These are phyloP conservation scores for Aquatica leii DNA, from an alignment of 2,888 invertebrate species.

Conservation along the genomic window DNA sequence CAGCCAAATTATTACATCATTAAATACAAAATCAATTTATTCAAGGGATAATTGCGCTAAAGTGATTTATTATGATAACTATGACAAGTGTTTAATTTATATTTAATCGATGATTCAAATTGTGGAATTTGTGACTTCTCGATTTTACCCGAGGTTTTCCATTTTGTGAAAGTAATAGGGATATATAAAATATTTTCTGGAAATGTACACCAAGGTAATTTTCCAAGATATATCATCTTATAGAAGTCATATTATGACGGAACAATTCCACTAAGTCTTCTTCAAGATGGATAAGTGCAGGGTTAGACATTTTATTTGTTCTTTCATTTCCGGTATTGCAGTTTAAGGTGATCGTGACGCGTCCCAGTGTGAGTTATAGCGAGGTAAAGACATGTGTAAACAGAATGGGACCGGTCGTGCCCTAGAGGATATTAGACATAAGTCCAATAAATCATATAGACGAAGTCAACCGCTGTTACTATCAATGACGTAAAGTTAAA, in stretches of 20 bases:
- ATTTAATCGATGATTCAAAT: too few relatives aligned
- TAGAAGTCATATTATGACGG: constrained; percentile 36
- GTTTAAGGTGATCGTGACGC: constrained; percentile 52
- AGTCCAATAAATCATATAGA: constrained; percentile 53
- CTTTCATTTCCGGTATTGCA: constrained; percentile 47
- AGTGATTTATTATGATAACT: too few relatives aligned
- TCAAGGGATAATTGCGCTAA: too few relatives aligned
- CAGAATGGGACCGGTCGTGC: constrained; percentile 47
- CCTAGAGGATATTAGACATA: constrained; percentile 53
- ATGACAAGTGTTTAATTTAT: too few relatives aligned
- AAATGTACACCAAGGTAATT: constrained; percentile 21
- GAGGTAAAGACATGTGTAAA: constrained; percentile 55
- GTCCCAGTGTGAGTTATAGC: constrained; percentile 53
- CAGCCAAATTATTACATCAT: too few relatives aligned
- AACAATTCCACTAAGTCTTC: constrained; percentile 38
- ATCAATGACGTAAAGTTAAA: constrained; percentile 49
- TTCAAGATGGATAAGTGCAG: constrained; percentile 38
- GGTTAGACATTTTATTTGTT: constrained; percentile 44
- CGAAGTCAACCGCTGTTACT: constrained; percentile 48
- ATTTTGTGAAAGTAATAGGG: too few relatives aligned
- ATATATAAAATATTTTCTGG: neutral
- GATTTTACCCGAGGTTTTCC: too few relatives aligned
- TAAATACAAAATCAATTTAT: too few relatives aligned
- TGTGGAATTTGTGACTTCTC: too few relatives aligned
- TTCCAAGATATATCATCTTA: constrained; percentile 17